Base-by-base conservation (phyloP, 1,140 invertebrate genomes). In the Scaptodrosophila lebanonensis region DNA sequence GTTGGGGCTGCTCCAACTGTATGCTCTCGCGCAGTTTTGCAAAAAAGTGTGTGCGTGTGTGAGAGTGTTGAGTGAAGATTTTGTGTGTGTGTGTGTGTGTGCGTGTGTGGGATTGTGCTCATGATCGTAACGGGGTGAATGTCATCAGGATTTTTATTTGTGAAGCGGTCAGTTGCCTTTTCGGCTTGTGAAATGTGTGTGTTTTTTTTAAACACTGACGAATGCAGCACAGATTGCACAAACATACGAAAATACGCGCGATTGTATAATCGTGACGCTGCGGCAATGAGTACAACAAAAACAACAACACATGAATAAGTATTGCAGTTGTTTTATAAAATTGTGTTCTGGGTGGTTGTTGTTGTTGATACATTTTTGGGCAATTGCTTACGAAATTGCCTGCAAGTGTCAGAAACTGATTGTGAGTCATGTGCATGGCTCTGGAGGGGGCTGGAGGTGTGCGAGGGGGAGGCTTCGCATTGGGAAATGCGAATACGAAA, bases 101-200 rank as follows among this genome's bases (percentile, higher is more conserved):
- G n/a, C n/a, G n/a, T n/a, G n/a, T n/a, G n/a, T n/a, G n/a, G n/a
- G n/a, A n/a, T n/a, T n/a, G n/a, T n/a, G n/a, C n/a, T n/a, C n/a
- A n/a, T 33, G 61, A 52, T 69, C 77, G 72, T 64, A 77, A 73
- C 77, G 77, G 71, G 77, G 77, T 83, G 77, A 83, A 83, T 83
- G 77, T 83, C 77, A 83, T 83, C 77, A 72, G 77, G 77, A 83
- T 72, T 83, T 73, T 65, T 83, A 54, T 66, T 66, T 68, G 60
- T 43, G 51, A 64, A 62, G 66, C 68, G 75, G 76, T 82, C 76
- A 82, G 68, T 67, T 71, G 76, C 76, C 76, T 82, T 60, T 79
- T 59, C 42, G 72, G 45, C 50, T 62, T 43, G 50, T 66, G 16
- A 43, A 57, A 44, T 40, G 36, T 16, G 45, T 17, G 29, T 53